Percentiles rank a stretch among this genome's conserved stretches.
Conservation (phyloP, 1,140 invertebrate genomes). For the Drosophila eugracilis region DNA sequence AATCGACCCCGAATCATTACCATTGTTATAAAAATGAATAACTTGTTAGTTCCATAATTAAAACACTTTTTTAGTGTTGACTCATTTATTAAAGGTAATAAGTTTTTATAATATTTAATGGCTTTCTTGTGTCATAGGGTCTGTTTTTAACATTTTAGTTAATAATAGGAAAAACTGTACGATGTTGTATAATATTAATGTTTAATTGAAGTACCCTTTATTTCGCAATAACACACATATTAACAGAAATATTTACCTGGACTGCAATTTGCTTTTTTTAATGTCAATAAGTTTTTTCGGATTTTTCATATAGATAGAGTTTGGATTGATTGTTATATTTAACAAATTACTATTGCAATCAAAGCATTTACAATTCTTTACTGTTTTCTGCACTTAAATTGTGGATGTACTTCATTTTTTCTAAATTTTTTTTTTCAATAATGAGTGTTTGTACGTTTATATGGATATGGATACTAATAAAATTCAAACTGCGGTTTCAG, state of each 20-base stretch:
- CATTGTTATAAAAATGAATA: no score
- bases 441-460: conserved; percentile 35
- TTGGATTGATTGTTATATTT: neutral
- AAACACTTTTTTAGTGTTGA: conserved; percentile 20
- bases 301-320: no score
- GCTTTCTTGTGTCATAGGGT: conserved; percentile 31
- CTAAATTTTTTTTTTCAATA: conserved; percentile 23
- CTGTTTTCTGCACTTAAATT: neutral
- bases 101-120: conserved; percentile 44
- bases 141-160: conserved; percentile 4
- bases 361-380: neutral
- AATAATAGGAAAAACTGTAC: neutral
- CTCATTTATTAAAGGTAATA: conserved; percentile 48
- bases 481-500: conserved; percentile 94
- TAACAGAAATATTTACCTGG: neutral
- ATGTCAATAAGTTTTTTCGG: no score
- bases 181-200: neutral
- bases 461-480: conserved; percentile 5
- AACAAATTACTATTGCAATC: neutral
- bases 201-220: neutral
- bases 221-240: neutral
- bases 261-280: no score
- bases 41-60: neutral
- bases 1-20: no score
- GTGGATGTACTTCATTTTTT: conserved; percentile 6